Conservation (phyloP, 2,888 invertebrate species). For the Blastobasis lacticolella region DNA sequence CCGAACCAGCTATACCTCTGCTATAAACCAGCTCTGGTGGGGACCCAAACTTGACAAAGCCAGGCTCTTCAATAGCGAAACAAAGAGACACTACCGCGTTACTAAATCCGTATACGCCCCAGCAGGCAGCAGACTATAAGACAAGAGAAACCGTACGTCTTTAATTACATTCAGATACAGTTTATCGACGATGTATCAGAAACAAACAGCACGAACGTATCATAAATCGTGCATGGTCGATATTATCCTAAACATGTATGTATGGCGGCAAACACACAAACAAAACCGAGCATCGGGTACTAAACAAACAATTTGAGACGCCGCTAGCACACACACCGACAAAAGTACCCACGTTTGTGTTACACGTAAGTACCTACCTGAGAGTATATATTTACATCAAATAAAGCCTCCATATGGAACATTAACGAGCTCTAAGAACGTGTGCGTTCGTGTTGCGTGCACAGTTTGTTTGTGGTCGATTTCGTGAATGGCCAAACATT, state of each 20-base stretch:
- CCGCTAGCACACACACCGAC: constrained; percentile 9
- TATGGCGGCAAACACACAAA: not conserved
- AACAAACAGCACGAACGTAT: too few species aligned
- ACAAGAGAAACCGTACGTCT: too few species aligned
- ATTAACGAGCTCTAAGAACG: constrained; percentile 3
- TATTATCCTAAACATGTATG: not conserved
- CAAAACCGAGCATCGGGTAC: not conserved
- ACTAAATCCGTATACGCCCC: too few species aligned
- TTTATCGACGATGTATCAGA: too few species aligned
- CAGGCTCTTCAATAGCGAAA: too few species aligned
- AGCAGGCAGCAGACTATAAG: too few species aligned
- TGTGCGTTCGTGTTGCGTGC: not conserved
- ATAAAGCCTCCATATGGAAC: constrained; percentile 1
- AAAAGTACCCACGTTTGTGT: not conserved
- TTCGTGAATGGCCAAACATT: too few species aligned
- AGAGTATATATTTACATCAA: constrained; percentile 1
- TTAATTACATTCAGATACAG: too few species aligned
- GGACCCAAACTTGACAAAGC: too few species aligned
- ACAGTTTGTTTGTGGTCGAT: not conserved
- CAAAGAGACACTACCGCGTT: too few species aligned
- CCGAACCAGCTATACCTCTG: too few species aligned
- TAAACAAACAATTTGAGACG: constrained; percentile 9
- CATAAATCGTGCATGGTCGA: not conserved
- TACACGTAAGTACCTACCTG: not conserved
- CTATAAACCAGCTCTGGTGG: too few species aligned